phyloP scores from a whole-genome alignment of 2,113 vertebrate species.

The Notarius quadriscutis region DNA sequence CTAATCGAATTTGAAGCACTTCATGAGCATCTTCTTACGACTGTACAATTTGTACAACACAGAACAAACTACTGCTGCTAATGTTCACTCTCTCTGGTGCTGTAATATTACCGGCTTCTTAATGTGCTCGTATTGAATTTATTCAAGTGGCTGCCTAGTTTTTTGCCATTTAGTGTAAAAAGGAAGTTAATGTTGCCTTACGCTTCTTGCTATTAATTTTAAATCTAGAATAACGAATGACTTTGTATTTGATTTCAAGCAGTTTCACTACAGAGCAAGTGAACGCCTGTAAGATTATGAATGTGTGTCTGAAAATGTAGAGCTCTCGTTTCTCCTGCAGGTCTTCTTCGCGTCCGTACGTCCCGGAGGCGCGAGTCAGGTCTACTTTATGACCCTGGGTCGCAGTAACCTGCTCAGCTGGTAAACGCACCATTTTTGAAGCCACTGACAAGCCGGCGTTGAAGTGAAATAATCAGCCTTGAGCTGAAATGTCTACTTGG shows the following conservation, averaged over 20 bases:
- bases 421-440: constrained; percentile 19
- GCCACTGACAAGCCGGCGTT: background rate
- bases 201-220: background rate
- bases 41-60: background rate
- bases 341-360: constrained; percentile 52
- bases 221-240: no score
- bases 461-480: background rate
- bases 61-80: background rate
- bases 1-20: background rate
- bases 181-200: background rate
- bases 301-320: background rate
- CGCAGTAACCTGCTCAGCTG: constrained; percentile 51
- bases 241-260: background rate
- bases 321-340: background rate
- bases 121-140: background rate
- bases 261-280: background rate
- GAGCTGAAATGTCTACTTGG: background rate
- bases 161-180: background rate
- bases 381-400: constrained; percentile 55
- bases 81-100: background rate
- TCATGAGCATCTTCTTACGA: background rate
- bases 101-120: background rate
- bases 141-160: background rate
- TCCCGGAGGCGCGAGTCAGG: constrained; percentile 43
- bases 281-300: background rate